These are phyloP conservation scores for Spondyliosoma cantharus DNA, from an alignment of 2,797 vertebrate species.

Conservation along the genomic window DNA sequence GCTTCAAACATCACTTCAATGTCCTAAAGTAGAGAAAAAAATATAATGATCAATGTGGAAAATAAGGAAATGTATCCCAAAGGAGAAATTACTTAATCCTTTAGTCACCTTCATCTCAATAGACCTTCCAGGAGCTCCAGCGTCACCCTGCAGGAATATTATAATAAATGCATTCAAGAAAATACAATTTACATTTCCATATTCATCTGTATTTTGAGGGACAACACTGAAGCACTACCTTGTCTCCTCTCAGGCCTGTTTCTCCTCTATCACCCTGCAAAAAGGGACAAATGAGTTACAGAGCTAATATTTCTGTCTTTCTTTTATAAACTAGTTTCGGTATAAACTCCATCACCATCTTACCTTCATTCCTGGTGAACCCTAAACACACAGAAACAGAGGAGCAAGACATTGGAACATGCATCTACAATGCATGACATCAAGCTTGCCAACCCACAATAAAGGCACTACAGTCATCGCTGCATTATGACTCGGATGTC, in stretches of 20 bases:
- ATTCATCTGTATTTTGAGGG: conserved; percentile 18
- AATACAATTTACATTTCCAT: conserved; percentile 35
- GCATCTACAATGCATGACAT: conserved; percentile 64
- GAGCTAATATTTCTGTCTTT: background rate
- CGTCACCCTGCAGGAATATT: conserved; percentile 81
- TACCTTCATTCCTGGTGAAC: conserved; percentile 84
- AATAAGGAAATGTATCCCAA: conserved; percentile 9
- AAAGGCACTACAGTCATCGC: conserved; percentile 28
- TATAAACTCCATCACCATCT: conserved; percentile 30
- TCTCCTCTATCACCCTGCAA: conserved; percentile 85
- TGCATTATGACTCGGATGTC: conserved; percentile 41
- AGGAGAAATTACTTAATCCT: conserved; percentile 16
- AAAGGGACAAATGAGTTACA: conserved; percentile 34
- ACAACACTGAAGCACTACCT: conserved; percentile 67
- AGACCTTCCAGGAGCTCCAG: conserved; percentile 81
- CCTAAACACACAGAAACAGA: conserved; percentile 78
- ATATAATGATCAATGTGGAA: conserved; percentile 24
- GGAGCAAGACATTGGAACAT: conserved; percentile 58
- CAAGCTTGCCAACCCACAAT: conserved; percentile 31
- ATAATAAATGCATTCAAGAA: conserved; percentile 32
- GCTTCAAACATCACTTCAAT: conserved; percentile 90
- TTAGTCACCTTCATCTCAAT: conserved; percentile 87
- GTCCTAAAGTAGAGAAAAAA: conserved; percentile 80
- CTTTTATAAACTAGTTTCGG: conserved; percentile 5
- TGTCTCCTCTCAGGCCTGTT: conserved; percentile 79